phyloP scores from a whole-genome alignment of 2,113 vertebrate species.

The Anser cygnoides region DNA sequence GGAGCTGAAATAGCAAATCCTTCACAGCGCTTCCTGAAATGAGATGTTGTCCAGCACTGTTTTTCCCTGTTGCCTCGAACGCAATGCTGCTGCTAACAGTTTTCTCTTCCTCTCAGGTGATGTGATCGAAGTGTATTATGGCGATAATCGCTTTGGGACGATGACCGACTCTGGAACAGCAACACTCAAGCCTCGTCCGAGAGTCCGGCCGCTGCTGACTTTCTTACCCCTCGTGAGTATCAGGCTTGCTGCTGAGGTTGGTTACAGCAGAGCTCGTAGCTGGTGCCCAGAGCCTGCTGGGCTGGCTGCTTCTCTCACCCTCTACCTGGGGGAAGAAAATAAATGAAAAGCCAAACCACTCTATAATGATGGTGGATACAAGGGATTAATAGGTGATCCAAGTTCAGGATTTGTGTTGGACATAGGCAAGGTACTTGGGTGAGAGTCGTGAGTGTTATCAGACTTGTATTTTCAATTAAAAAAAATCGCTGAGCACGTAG shows the following conservation, averaged over 20 bases:
- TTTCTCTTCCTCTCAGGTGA: constrained; percentile 43
- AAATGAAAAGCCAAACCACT: not conserved
- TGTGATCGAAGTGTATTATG: constrained; percentile 72
- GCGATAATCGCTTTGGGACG: constrained; percentile 68
- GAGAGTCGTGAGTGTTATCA: not conserved
- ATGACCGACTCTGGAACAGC: constrained; percentile 80
- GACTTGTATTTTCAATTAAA: not conserved
- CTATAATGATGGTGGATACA: not conserved
- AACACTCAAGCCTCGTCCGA: constrained; percentile 77
- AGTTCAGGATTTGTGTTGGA: not conserved
- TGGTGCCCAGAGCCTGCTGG: constrained; percentile 1
- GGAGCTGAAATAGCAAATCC: not conserved
- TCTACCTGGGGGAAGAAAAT: not conserved
- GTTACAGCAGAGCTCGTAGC: rapidly evolving
- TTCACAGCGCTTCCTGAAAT: rapidly evolving
- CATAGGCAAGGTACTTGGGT: not conserved
- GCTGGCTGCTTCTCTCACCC: not conserved
- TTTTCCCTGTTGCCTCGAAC: rapidly evolving
- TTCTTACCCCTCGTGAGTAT: constrained; percentile 81
- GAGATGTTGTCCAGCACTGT: rapidly evolving
- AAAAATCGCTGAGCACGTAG: not conserved
- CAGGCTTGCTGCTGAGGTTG: rapidly evolving
- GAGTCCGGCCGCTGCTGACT: constrained; percentile 78
- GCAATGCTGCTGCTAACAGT: not conserved
- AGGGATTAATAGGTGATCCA: not conserved